Percentiles rank a stretch among this genome's conserved stretches.
Evolutionary conservation across 2,888 invertebrate genomes (phyloP).

Genomic region (Nemapogon koenigi): DNA sequence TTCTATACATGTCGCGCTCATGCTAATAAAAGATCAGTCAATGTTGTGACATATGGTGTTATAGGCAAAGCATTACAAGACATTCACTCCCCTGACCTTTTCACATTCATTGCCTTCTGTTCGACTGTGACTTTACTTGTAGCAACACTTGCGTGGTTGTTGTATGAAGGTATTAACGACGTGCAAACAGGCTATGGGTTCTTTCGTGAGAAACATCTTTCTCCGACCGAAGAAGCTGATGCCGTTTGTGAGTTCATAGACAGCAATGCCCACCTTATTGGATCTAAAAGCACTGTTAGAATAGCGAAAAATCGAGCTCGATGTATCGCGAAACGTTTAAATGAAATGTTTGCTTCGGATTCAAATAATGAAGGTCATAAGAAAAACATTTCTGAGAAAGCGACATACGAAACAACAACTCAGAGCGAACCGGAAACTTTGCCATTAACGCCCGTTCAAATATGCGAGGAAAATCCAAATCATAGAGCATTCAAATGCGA

Average conservation of each 20-base stretch:
- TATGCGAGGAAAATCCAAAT: slow-evolving; percentile 20
- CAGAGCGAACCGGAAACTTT: slow-evolving; percentile 25
- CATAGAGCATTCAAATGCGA: slow-evolving; percentile 34
- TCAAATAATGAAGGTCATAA: not conserved
- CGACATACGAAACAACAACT: slow-evolving; percentile 13
- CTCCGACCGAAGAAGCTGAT: slow-evolving; percentile 43
- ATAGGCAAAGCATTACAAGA: slow-evolving; percentile 32
- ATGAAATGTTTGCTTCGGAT: not conserved
- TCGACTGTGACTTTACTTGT: slow-evolving; percentile 37
- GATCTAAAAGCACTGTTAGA: slow-evolving; percentile 30
- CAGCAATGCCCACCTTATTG: slow-evolving; percentile 31
- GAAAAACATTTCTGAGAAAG: not conserved
- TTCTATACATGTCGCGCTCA: slow-evolving; percentile 49
- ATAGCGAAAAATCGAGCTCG: slow-evolving; percentile 38
- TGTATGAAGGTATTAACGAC: slow-evolving; percentile 42
- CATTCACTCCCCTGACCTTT: slow-evolving; percentile 32
- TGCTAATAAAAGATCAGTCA: slow-evolving; percentile 30
- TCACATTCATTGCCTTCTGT: slow-evolving; percentile 35
- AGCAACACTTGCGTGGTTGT: slow-evolving; percentile 37
- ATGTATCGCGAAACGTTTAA: slow-evolving; percentile 26
- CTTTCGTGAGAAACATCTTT: slow-evolving; percentile 41
- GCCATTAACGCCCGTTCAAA: slow-evolving; percentile 31
- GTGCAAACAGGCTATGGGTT: slow-evolving; percentile 46
- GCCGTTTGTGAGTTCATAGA: slow-evolving; percentile 44
- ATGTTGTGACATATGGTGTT: slow-evolving; percentile 50